Percentiles rank a stretch among this genome's conserved stretches.
Conservation (phyloP, 2,888 invertebrate genomes). For the Drosophila fungiperda region DNA sequence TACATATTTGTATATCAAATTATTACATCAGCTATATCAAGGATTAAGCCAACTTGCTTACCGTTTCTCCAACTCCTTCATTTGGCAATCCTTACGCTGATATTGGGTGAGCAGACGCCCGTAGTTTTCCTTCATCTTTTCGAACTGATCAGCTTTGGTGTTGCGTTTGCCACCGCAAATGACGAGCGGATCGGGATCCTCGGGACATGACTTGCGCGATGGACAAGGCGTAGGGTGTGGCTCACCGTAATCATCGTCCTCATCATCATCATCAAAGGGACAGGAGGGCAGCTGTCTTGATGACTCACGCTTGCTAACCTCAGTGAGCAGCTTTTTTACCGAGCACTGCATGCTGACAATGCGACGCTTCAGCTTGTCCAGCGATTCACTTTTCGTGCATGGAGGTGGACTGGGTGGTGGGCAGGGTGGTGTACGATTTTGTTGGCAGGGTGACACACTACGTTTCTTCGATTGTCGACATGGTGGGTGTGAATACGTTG, state of each 20-base stretch:
- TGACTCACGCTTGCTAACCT: conserved; percentile 63
- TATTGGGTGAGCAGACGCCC: conserved; percentile 79
- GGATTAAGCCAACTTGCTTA: conserved; percentile 23
- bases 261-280: conserved; percentile 29
- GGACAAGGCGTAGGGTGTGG: conserved; percentile 1
- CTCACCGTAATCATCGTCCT: conserved; percentile 27
- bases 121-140: conserved; percentile 82
- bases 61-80: conserved; percentile 80
- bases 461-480: conserved; percentile 25
- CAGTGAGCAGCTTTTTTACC: conserved; percentile 70
- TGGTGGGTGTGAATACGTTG: neutral
- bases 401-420: conserved; percentile 18
- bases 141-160: conserved; percentile 73
- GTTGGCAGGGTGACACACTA: conserved; percentile 1
- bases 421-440: conserved; percentile 20
- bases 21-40: too few species aligned
- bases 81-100: conserved; percentile 81
- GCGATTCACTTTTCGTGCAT: conserved; percentile 45
- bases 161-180: conserved; percentile 70
- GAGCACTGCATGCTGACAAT: conserved; percentile 75
- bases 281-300: conserved; percentile 20
- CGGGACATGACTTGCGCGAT: conserved; percentile 45
- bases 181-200: conserved; percentile 71
- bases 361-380: conserved; percentile 73
- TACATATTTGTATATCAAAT: too few species aligned